These are phyloP conservation scores for Patiria pectinifera DNA, from an alignment of 53 echinoderm and acorn worm species.

Conservation along the genomic window DNA sequence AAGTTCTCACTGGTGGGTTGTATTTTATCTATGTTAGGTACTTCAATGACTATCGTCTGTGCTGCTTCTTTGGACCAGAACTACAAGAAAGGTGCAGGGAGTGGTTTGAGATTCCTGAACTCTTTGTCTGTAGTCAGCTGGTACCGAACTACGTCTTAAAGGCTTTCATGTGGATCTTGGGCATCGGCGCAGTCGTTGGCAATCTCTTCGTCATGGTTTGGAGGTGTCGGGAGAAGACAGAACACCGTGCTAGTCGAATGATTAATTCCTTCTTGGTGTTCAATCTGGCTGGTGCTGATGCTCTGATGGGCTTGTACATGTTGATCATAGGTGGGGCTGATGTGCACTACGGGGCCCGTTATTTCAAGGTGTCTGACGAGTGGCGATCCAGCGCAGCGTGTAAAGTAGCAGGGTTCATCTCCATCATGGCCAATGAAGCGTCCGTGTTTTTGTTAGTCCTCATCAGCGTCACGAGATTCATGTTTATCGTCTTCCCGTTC, in stretches of 20 bases:
- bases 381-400: no score
- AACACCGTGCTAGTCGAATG: conserved; percentile 3
- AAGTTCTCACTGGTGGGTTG: neutral
- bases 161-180: conserved; percentile 68
- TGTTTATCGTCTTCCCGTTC: conserved; percentile 46
- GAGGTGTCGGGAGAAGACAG: conserved; percentile 11
- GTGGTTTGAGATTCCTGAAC: neutral
- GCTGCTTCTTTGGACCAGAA: conserved; percentile 3
- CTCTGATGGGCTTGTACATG: neutral
- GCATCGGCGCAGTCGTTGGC: conserved; percentile 69
- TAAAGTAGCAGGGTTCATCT: conserved; percentile 48
- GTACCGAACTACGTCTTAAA: conserved; percentile 21
- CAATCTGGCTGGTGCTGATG: conserved; percentile 44
- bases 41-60: conserved; percentile 33
- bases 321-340: neutral
- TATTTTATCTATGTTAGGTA: conserved; percentile 1
- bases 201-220: conserved; percentile 54
- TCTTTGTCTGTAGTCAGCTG: conserved; percentile 29
- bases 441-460: conserved; percentile 56
- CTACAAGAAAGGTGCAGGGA: neutral
- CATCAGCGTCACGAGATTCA: conserved; percentile 46
- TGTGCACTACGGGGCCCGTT: neutral
- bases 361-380: no score
- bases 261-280: conserved; percentile 49
- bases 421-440: conserved; percentile 56